Percentiles rank a stretch among this genome's conserved stretches.
phyloP scores from a whole-genome alignment of 1,140 invertebrate species.

The Drosophila mayri region DNA sequence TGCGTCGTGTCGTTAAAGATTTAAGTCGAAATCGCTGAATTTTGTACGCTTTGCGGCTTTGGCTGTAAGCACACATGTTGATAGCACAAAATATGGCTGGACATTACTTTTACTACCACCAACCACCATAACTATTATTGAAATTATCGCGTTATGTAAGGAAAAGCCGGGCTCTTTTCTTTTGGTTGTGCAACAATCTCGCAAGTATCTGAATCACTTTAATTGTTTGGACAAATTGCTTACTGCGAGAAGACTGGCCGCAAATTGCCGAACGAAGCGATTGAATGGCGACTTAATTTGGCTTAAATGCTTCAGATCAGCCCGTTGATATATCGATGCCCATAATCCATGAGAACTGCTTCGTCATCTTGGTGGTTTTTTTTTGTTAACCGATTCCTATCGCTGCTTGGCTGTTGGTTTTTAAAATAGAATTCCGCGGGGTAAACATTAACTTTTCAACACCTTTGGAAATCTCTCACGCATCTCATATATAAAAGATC shows the following conservation, averaged over 20 bases:
- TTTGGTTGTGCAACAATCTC: conserved; percentile 67
- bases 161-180: conserved; percentile 39
- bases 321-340: conserved; percentile 37
- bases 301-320: conserved; percentile 68
- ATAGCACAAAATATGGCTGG: conserved; percentile 55
- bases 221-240: conserved; percentile 57
- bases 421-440: conserved; percentile 28
- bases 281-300: conserved; percentile 71
- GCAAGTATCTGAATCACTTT: conserved; percentile 61
- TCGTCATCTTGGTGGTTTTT: conserved; percentile 52
- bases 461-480: conserved; percentile 59
- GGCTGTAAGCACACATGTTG: conserved; percentile 25
- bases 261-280: conserved; percentile 39
- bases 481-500: conserved; percentile 18
- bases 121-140: conserved; percentile 39
- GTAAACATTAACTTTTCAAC: conserved; percentile 20
- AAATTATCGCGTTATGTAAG: conserved; percentile 63
- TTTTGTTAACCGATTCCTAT: conserved; percentile 10
- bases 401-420: conserved; percentile 1
- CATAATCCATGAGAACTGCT: conserved; percentile 45
- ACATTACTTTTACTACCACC: conserved; percentile 50
- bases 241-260: conserved; percentile 10
- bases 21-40: conserved; percentile 50
- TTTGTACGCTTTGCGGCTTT: conserved; percentile 70
- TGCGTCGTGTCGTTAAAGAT: conserved; percentile 64